A percentile compares a stretch with the other conserved stretches of the same genome.
Conservation (phyloP, 2,888 invertebrate genomes). For the Chrysopilus asiliformis region DNA sequence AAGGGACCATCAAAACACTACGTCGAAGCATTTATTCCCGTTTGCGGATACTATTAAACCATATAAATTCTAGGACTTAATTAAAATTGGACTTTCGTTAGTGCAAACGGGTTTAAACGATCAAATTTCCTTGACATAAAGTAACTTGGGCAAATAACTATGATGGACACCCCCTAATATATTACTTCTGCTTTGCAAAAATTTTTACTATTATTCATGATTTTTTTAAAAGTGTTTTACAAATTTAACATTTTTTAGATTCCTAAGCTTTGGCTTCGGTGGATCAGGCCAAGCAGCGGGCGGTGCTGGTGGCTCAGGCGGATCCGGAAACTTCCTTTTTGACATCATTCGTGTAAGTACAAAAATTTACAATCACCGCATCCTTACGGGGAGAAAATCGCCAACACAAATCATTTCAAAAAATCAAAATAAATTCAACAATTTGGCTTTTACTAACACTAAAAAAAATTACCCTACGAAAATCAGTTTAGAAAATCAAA, state of each 20-base stretch:
- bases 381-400: background rate
- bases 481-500: background rate
- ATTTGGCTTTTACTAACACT: background rate
- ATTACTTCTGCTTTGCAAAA: background rate
- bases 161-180: too few relatives aligned
- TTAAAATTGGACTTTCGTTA: too few relatives aligned
- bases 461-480: background rate
- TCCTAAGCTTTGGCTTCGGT: constrained; percentile 49
- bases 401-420: background rate
- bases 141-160: too few relatives aligned
- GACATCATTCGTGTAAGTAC: constrained; percentile 78
- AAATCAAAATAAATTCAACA: constrained; percentile 1
- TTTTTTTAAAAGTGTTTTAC: constrained; percentile 3
- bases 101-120: too few relatives aligned
- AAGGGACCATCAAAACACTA: too few relatives aligned
- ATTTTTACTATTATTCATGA: constrained; percentile 5
- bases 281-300: constrained; percentile 42
- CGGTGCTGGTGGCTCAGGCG: constrained; percentile 31
- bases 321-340: constrained; percentile 78
- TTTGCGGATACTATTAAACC: too few relatives aligned
- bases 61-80: too few relatives aligned
- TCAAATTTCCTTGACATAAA: too few relatives aligned
- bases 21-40: too few relatives aligned
- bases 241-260: constrained; percentile 31
- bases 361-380: too few relatives aligned